Base-by-base conservation (phyloP, 2,797 vertebrate species). In the Monodelphis domestica region DNA sequence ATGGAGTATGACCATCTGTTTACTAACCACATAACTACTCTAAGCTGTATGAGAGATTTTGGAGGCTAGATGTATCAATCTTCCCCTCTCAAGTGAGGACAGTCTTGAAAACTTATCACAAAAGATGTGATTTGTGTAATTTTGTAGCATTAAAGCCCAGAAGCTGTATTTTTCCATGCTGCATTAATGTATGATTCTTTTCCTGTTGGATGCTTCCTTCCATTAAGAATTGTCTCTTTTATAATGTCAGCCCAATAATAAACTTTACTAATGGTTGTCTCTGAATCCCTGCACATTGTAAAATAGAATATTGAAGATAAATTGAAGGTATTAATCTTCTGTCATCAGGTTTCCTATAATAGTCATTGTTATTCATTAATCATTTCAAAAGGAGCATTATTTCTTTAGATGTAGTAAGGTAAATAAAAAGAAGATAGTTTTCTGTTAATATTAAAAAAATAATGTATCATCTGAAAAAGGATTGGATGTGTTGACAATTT, bases 251-350 rank as follows among this genome's bases (percentile, higher is more conserved):
- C n/a, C 63, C 6, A 45, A 26, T 45, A 78, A 45, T 45, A 45
- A 78, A 78, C 33, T n/a, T 21, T 38, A 38, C n/a, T 70, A 38
- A 70, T n/a, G 7, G 59, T 38, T 70, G 59, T 17, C 6, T 38
- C 63, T 21, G 5, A 38, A 59, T 7, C 14, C 5, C 5, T 10
- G 70, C 38, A 45, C 70, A 3, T 45, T 24, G n/a, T 45, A 21
- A 78, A 78, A 45, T 45, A 6, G 38, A 17, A 12, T 78, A 45
- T 2, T 15, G 90, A 38, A 30, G n/a, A 50, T 17, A 21, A 17
- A 52, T 38, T 30, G 0, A 0, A 0, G 70, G 3, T 29, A 5
- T 0, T 14, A 6, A 28, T 33, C 51, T 15, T 2, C 88, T 51
- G 88, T 52, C 29, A 89, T n/a, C 89, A 12, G 50, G 21, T 6